These are phyloP conservation scores for Clitarchus hookeri DNA, from an alignment of 2,888 invertebrate species.

Conservation along the genomic window DNA sequence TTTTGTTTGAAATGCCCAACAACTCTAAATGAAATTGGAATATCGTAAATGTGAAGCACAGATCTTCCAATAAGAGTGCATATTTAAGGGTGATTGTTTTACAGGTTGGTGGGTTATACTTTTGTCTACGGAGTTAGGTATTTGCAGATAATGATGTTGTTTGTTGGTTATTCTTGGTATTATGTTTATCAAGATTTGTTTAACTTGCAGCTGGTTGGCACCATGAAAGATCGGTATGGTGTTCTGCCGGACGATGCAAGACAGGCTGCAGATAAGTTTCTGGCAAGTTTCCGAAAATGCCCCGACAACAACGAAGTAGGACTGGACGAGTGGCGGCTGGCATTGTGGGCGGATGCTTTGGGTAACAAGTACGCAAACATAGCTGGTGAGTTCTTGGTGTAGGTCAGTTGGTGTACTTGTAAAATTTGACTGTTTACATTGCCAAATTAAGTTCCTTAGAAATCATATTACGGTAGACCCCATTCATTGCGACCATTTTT, in stretches of 20 bases:
- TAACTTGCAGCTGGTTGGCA: slow-evolving; percentile 56
- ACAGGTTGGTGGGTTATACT: no score
- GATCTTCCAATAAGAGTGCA: no score
- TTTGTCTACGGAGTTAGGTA: background rate
- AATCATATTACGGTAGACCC: no score
- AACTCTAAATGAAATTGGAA: no score
- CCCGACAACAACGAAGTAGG: slow-evolving; percentile 76
- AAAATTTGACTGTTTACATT: no score
- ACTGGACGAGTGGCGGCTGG: slow-evolving; percentile 76
- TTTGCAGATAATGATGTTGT: slow-evolving; percentile 23
- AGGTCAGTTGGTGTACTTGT: no score
- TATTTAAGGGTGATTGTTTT: no score
- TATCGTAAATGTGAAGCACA: no score
- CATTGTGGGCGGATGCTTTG: slow-evolving; percentile 77
- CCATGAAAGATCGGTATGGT: slow-evolving; percentile 65
- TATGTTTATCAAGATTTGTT: background rate
- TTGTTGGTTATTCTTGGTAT: slow-evolving; percentile 18
- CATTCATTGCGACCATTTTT: no score
- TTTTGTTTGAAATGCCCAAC: no score
- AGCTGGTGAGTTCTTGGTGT: slow-evolving; percentile 51
- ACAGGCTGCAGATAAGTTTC: slow-evolving; percentile 68
- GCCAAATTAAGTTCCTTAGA: no score
- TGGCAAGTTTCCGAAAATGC: slow-evolving; percentile 77
- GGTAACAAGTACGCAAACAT: slow-evolving; percentile 73
- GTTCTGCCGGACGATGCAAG: slow-evolving; percentile 67